Evolutionary conservation across 2,888 invertebrate species (phyloP).

Genomic region (Branchellion lobata): DNA sequence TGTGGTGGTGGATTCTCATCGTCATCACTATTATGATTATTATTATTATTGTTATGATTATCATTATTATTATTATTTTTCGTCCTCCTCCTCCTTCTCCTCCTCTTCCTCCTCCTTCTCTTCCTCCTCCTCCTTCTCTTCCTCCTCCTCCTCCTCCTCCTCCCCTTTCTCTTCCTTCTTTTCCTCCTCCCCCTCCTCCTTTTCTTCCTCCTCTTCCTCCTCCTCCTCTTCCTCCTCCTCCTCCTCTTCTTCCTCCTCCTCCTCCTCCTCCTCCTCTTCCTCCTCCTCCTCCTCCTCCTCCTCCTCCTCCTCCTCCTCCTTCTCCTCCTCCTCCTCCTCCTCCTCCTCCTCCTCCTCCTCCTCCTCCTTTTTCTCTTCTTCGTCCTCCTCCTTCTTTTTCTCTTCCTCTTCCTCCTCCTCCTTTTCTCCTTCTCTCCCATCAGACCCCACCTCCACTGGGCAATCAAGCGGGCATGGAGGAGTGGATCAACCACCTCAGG

Average conservation of each 20-base stretch:
- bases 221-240: too few species aligned
- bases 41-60: background rate
- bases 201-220: too few species aligned
- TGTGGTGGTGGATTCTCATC: background rate
- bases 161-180: background rate
- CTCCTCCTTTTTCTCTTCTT: background rate
- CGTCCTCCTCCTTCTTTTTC: too few species aligned
- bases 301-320: background rate
- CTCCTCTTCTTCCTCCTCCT: background rate
- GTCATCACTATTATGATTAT: background rate
- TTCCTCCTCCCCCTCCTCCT: too few species aligned
- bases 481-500: slow-evolving; percentile 67
- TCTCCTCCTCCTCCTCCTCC: too few species aligned
- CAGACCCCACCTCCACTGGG: slow-evolving; percentile 35
- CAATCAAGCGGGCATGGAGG: slow-evolving; percentile 58
- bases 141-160: too few species aligned
- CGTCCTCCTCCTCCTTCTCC: too few species aligned
- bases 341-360: too few species aligned
- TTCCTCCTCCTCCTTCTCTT: background rate
- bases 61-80: too few species aligned
- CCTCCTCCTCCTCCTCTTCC: background rate
- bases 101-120: background rate
- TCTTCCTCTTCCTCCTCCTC: too few species aligned
- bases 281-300: too few species aligned
- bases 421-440: too few species aligned